phyloP scores from a whole-genome alignment of 2,888 invertebrate genomes.

The Gerris lacustris region DNA sequence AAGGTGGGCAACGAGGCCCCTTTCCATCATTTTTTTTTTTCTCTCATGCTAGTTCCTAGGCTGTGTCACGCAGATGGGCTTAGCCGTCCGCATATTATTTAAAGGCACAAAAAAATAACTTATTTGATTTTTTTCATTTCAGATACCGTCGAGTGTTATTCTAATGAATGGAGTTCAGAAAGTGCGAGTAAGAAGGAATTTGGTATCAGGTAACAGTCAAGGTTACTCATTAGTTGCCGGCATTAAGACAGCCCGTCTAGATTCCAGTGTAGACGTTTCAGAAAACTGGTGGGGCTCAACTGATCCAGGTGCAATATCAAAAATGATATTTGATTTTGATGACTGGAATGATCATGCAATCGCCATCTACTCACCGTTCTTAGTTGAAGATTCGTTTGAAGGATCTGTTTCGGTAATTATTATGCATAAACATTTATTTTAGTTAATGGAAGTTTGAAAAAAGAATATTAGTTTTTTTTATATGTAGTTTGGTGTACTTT shows the following conservation, averaged over 20 bases:
- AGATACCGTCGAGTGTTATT: conserved; percentile 61
- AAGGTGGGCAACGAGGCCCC: no score
- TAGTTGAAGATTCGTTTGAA: conserved; percentile 63
- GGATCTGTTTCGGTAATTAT: conserved; percentile 52
- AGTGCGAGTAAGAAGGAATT: conserved; percentile 76
- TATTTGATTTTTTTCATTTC: conserved; percentile 18
- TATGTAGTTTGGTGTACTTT: no score
- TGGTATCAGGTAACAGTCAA: conserved; percentile 68
- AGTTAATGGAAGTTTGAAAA: not conserved
- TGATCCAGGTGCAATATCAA: conserved; percentile 58
- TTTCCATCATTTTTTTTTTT: no score
- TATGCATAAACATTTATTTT: not conserved
- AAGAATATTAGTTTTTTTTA: not conserved
- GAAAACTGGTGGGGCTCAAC: conserved; percentile 96
- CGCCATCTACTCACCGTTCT: conserved; percentile 77
- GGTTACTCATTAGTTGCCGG: conserved; percentile 90
- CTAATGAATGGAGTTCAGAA: conserved; percentile 91
- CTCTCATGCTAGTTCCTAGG: no score
- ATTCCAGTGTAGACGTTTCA: conserved; percentile 72
- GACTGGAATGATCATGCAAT: conserved; percentile 98
- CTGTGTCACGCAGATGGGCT: no score
- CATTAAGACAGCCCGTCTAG: conserved; percentile 71
- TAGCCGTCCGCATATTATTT: no score
- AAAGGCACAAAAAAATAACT: not conserved
- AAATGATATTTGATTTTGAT: conserved; percentile 91